Percentiles rank a stretch among this genome's conserved stretches.
Conservation (phyloP, 2,888 invertebrate genomes). For the Osmoderma eremita region DNA sequence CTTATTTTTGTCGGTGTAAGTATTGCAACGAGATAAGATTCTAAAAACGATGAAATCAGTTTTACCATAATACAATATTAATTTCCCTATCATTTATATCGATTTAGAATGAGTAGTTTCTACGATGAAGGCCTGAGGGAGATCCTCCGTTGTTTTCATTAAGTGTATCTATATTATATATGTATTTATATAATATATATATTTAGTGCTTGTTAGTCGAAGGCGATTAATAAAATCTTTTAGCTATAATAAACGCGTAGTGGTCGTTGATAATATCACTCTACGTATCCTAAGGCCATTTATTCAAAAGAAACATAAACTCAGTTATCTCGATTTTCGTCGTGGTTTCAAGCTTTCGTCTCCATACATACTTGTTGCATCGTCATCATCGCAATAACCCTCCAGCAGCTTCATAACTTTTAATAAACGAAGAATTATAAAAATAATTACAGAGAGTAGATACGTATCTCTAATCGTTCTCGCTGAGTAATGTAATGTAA, state of each 20-base stretch:
- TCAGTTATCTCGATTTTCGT: background rate
- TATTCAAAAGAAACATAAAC: conserved; percentile 47
- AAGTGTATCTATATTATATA: conserved; percentile 27
- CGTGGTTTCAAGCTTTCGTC: no score
- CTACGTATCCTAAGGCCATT: conserved; percentile 61
- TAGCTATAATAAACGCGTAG: conserved; percentile 56
- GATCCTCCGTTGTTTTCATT: conserved; percentile 39
- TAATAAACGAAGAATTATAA: conserved; percentile 47
- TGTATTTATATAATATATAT: conserved; percentile 31
- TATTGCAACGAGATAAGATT: conserved; percentile 29
- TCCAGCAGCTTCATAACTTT: conserved; percentile 15
- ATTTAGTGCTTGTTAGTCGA: conserved; percentile 53
- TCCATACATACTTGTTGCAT: no score
- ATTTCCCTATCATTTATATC: conserved; percentile 14
- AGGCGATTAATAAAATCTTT: conserved; percentile 56
- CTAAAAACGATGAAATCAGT: conserved; percentile 25
- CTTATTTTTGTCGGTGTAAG: conserved; percentile 38
- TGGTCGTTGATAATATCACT: conserved; percentile 63
- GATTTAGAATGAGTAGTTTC: conserved; percentile 45
- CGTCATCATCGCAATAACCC: no score
- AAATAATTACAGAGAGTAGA: conserved; percentile 40
- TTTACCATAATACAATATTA: conserved; percentile 1
- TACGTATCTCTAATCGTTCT: conserved; percentile 27
- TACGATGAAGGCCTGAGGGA: conserved; percentile 48
- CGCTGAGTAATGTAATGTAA: background rate